phyloP scores from a whole-genome alignment of 1,140 invertebrate genomes.

The Hermetia illucens region DNA sequence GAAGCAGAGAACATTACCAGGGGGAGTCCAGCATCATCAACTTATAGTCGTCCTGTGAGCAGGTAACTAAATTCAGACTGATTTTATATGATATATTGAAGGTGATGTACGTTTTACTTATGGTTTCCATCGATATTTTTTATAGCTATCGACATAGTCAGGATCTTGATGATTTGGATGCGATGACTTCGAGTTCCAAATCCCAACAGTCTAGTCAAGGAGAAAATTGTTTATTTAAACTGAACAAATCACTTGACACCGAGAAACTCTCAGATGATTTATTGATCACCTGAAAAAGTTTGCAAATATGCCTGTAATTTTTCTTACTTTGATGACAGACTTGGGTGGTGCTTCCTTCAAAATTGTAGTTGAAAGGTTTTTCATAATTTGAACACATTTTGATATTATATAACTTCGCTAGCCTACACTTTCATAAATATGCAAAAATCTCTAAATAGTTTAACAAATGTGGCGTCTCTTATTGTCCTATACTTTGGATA shows the following conservation, averaged over 20 bases:
- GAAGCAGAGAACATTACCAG: slow-evolving; percentile 21
- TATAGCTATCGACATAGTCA: slow-evolving; percentile 30
- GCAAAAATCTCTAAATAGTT: too few relatives aligned
- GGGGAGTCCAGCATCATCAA: slow-evolving; percentile 20
- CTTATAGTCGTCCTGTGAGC: slow-evolving; percentile 26
- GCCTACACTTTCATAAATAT: too few relatives aligned
- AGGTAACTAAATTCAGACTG: slow-evolving; percentile 12
- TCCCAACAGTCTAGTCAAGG: slow-evolving; percentile 32
- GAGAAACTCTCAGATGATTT: slow-evolving; percentile 19
- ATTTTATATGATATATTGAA: background rate
- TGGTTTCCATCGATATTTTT: slow-evolving; percentile 1
- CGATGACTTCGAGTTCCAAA: slow-evolving; percentile 37
- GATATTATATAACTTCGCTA: too few relatives aligned
- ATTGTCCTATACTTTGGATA: too few relatives aligned
- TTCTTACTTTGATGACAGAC: too few relatives aligned
- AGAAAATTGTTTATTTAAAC: slow-evolving; percentile 25
- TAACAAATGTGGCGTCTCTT: too few relatives aligned
- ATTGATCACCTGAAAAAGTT: slow-evolving; percentile 16
- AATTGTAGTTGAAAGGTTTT: too few relatives aligned
- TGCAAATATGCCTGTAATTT: too few relatives aligned
- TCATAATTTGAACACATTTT: too few relatives aligned
- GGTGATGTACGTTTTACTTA: background rate
- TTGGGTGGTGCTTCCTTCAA: too few relatives aligned
- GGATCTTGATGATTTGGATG: slow-evolving; percentile 37
- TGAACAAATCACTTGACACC: slow-evolving; percentile 22